Evolutionary conservation across 2,113 vertebrate genomes (phyloP).

Genomic region (Accipiter cooperii): DNA sequence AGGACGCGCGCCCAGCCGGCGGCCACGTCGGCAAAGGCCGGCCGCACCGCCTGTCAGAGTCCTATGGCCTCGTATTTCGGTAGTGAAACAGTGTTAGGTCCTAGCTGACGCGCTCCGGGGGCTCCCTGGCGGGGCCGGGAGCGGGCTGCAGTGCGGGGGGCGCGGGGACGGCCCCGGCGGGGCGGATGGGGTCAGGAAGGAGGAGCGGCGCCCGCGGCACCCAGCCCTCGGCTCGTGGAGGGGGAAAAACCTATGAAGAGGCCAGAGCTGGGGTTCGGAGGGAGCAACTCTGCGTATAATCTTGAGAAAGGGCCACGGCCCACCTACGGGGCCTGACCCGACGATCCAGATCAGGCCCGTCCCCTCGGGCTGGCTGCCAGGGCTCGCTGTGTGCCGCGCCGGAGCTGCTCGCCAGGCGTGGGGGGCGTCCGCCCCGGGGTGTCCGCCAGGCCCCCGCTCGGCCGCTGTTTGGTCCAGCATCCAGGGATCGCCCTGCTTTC

Average conservation of each 20-base stretch:
- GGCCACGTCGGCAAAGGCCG: slow-evolving; percentile 52
- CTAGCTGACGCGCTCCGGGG: slow-evolving; percentile 77
- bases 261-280: slow-evolving; percentile 50
- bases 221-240: slow-evolving; percentile 67
- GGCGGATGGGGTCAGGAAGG: slow-evolving; percentile 84
- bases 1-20: slow-evolving; percentile 67
- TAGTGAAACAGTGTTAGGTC: slow-evolving; percentile 97
- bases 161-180: slow-evolving; percentile 59
- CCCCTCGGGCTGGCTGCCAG: not conserved
- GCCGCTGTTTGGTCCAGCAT: slow-evolving; percentile 43
- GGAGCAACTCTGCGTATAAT: slow-evolving; percentile 79
- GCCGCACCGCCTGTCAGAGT: slow-evolving; percentile 73
- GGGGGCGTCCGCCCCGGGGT: not conserved
- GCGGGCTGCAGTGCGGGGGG: slow-evolving; percentile 56
- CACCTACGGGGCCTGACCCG: not conserved
- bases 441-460: not conserved
- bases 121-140: slow-evolving; percentile 51
- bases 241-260: slow-evolving; percentile 76
- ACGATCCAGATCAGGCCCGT: not conserved
- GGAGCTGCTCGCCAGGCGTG: not conserved
- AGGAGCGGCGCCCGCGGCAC: slow-evolving; percentile 63
- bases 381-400: not conserved
- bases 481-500: slow-evolving; percentile 66
- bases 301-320: slow-evolving; percentile 54
- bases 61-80: slow-evolving; percentile 83